Evolutionary conservation across 1,140 invertebrate genomes (phyloP), one percentile per base, ranked within the genome.

Genomic region (Octopus bimaculoides): DNA sequence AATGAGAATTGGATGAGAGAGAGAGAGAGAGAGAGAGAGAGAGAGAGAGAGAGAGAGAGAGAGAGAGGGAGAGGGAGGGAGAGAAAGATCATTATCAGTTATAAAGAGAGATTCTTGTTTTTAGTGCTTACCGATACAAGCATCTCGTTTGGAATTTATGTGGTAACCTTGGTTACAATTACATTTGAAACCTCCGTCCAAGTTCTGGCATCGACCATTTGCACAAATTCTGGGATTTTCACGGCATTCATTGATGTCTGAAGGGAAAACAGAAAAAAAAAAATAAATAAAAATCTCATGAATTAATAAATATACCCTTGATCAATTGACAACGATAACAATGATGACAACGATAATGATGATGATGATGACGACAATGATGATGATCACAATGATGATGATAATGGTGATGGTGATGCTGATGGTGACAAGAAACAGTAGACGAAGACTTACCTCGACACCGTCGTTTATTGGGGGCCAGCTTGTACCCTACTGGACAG

Each of bases 151-250:
- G 84, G 92, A 92, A 84, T 92, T 93, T 6, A 89, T 83, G 77
- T 94, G 92, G 89, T 97, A 98, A 14, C 95, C 95, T 79, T 93
- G 92, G 12, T 94, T 94, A 92, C 94, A 98, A 90, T 95, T 95
- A 88, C 97, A 98, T 83, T 93, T 92, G 87, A 93, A 95, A 82
- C 92, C 93, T 12, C 94, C 89, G 5, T 83, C 82, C 3, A 85
- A 75, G 78, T 89, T 89, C 26, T 81, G 66, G 81, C 89, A 90
- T 14, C 85, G 81, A 41, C 89, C 96, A 61, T 90, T 95, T 84
- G 94, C 92, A 90, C 95, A 96, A 5, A 94, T 92, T 86, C 96
- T 94, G 80, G 93, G 92, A 10, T 93, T 93, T 5, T 93, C 93
- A 9, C 92, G 90, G 88, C 96, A 97, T 89, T 97, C 96, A 89